These are phyloP conservation scores for Drosophila mayaguana DNA, from an alignment of 2,888 invertebrate species.

Conservation along the genomic window DNA sequence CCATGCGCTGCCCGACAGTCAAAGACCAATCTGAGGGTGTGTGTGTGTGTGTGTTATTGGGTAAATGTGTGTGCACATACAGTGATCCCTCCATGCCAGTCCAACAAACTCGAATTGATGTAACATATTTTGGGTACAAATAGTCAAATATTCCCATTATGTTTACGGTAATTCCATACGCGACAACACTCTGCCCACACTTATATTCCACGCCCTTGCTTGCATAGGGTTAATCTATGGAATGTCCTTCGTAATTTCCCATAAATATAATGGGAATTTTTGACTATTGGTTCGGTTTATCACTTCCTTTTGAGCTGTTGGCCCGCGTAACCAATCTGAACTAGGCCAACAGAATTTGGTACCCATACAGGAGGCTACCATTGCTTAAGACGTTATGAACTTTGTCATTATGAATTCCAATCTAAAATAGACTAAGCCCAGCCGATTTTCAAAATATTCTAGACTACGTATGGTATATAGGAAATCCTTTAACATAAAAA, in stretches of 20 bases:
- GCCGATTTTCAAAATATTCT: no score
- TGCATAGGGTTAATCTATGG: background rate
- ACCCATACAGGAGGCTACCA: no score
- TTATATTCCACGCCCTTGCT: background rate
- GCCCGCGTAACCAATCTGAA: background rate
- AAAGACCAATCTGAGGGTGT: conserved; percentile 39
- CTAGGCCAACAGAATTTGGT: background rate
- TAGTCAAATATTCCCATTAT: background rate
- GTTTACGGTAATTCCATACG: no score
- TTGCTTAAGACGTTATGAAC: no score
- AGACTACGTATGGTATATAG: no score
- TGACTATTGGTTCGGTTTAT: no score
- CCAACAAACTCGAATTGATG: background rate
- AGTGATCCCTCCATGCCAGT: background rate
- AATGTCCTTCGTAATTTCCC: no score
- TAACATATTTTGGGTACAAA: background rate
- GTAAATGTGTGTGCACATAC: background rate
- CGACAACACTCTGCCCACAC: background rate
- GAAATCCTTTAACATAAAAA: no score
- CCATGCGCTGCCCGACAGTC: conserved; percentile 32
- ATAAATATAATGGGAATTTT: no score
- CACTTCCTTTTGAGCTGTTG: no score
- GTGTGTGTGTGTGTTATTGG: conserved; percentile 6
- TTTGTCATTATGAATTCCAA: no score
- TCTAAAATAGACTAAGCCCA: no score